Evolutionary conservation across 2,888 invertebrate genomes (phyloP).

Genomic region (Tiphia femorata): DNA sequence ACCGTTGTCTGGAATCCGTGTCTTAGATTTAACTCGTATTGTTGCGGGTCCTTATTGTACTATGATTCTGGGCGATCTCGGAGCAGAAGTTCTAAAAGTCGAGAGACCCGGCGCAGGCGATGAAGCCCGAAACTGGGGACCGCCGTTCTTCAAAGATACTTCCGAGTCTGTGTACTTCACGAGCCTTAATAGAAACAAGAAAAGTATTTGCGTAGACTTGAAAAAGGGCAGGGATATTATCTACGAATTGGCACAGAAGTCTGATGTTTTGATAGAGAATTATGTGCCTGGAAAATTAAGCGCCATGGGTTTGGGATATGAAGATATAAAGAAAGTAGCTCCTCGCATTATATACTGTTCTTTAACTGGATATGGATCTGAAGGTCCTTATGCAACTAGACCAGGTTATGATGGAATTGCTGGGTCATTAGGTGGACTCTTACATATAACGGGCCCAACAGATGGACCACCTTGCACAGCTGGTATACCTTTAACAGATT

Average conservation of each 20-base stretch:
- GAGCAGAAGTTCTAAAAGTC: constrained; percentile 93
- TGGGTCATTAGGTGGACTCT: constrained; percentile 89
- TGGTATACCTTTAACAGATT: constrained; percentile 93
- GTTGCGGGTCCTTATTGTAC: constrained; percentile 96
- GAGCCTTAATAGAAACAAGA: constrained; percentile 93
- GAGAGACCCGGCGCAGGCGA: constrained; percentile 88
- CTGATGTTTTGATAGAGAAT: constrained; percentile 94
- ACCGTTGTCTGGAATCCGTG: constrained; percentile 78
- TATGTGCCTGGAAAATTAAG: constrained; percentile 92
- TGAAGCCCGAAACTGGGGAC: constrained; percentile 93
- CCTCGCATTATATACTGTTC: constrained; percentile 93
- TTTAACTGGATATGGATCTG: constrained; percentile 90
- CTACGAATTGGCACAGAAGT: constrained; percentile 79
- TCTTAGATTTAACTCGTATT: constrained; percentile 87
- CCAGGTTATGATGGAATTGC: constrained; percentile 99
- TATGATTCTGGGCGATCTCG: constrained; percentile 92
- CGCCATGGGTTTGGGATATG: constrained; percentile 83
- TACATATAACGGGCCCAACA: constrained; percentile 89
- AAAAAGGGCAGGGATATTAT: constrained; percentile 80
- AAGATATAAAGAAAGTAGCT: constrained; percentile 77
- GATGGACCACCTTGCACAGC: constrained; percentile 90
- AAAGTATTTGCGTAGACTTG: constrained; percentile 89
- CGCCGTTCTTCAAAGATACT: constrained; percentile 81
- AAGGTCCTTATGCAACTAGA: constrained; percentile 86
- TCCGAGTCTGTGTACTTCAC: constrained; percentile 85